These are phyloP conservation scores for Ruditapes philippinarum DNA, from an alignment of 1,140 invertebrate species.

Conservation along the genomic window DNA sequence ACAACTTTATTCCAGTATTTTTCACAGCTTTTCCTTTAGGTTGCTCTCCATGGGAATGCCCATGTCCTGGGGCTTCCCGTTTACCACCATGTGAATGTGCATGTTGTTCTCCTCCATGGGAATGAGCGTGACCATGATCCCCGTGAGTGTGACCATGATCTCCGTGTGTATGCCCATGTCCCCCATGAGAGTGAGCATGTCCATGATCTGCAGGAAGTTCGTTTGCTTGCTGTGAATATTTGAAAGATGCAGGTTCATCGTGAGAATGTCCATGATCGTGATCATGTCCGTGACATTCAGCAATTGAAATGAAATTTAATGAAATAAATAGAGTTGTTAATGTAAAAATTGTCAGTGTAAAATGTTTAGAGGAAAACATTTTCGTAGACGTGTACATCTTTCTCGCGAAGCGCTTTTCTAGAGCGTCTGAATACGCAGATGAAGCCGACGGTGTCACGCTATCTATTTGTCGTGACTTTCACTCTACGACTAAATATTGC, in stretches of 20 bases:
- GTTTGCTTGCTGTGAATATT: slow-evolving; percentile 80
- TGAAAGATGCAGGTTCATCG: slow-evolving; percentile 78
- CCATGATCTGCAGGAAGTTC: slow-evolving; percentile 90
- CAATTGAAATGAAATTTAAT: background rate
- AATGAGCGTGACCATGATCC: slow-evolving; percentile 84
- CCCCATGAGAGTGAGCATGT: slow-evolving; percentile 31
- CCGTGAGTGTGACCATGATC: slow-evolving; percentile 74
- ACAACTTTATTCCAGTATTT: slow-evolving; percentile 72
- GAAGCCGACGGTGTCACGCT: background rate
- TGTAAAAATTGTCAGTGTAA: background rate
- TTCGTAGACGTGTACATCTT: slow-evolving; percentile 63
- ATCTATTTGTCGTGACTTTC: too few relatives aligned
- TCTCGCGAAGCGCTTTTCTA: slow-evolving; percentile 27
- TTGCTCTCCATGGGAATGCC: slow-evolving; percentile 24
- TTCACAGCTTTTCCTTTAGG: slow-evolving; percentile 43
- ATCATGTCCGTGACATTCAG: slow-evolving; percentile 40
- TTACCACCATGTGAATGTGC: slow-evolving; percentile 58
- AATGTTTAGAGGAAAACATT: background rate
- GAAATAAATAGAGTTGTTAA: background rate
- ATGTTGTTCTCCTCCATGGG: slow-evolving; percentile 49
- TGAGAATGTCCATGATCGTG: slow-evolving; percentile 73
- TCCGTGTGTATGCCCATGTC: slow-evolving; percentile 75
- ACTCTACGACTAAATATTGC: too few relatives aligned
- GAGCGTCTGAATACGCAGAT: slow-evolving; percentile 17
- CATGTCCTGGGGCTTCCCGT: slow-evolving; percentile 77